Evolutionary conservation across 2,113 vertebrate species (phyloP).

Genomic region (Ramphastos sulfuratus): DNA sequence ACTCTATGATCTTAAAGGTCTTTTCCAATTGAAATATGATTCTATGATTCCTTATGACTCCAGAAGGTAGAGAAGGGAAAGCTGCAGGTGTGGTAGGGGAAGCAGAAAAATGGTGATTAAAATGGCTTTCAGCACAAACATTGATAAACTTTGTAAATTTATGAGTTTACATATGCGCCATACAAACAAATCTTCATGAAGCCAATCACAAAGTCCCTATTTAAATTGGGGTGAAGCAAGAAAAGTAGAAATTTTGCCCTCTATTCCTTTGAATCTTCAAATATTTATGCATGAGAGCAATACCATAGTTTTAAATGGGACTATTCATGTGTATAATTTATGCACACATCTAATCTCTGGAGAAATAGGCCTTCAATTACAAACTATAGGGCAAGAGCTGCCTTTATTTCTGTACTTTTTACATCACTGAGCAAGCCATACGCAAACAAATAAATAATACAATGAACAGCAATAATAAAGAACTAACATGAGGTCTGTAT

Average conservation of each 20-base stretch:
- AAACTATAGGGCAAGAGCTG: background rate
- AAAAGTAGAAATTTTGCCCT: conserved; percentile 28
- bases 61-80: too few species aligned
- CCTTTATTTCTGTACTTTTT: conserved; percentile 32
- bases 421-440: conserved; percentile 12
- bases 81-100: background rate
- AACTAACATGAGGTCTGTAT: background rate
- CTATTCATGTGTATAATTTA: conserved; percentile 37
- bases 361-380: conserved; percentile 19
- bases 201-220: background rate
- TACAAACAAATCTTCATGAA: conserved; percentile 3
- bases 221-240: conserved; percentile 1
- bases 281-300: conserved; percentile 43
- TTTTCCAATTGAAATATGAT: too few species aligned
- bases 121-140: background rate
- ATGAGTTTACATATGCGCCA: background rate
- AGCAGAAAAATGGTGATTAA: background rate
- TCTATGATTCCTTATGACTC: too few species aligned
- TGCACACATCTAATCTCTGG: conserved; percentile 12
- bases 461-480: background rate
- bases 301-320: conserved; percentile 16
- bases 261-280: conserved; percentile 22
- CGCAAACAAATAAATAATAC: conserved; percentile 37
- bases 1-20: too few species aligned
- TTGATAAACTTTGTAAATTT: background rate